A percentile compares a stretch with the other conserved stretches of the same genome.
Conservation (phyloP, 2,797 vertebrate genomes). For the Peromyscus eremicus region DNA sequence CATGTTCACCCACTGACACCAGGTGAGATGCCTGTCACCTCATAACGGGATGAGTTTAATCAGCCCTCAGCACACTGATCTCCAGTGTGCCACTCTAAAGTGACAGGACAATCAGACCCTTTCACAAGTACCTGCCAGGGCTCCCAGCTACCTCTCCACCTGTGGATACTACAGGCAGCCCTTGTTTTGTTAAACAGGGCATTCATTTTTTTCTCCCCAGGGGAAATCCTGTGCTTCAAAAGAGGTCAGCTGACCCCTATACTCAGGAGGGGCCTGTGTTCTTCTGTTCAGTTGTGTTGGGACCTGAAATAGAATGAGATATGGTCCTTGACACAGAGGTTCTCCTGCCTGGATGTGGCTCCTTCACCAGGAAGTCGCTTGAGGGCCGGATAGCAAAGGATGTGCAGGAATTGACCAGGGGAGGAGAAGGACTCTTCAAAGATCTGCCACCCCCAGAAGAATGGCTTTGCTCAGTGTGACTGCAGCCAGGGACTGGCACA, state of each 20-base stretch:
- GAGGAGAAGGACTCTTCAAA: background rate
- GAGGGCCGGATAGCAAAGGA: background rate
- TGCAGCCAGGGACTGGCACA: background rate
- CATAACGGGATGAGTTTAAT: background rate
- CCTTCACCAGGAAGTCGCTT: background rate
- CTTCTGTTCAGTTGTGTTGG: background rate
- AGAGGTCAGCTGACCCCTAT: background rate
- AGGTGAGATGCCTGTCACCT: background rate
- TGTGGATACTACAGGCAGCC: too few species aligned
- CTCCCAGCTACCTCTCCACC: background rate
- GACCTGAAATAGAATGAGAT: accelerated
- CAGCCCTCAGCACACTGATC: background rate
- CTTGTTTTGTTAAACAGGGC: background rate
- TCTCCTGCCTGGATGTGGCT: background rate
- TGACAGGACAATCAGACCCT: background rate
- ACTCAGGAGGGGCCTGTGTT: too few species aligned
- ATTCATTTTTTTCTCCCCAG: background rate
- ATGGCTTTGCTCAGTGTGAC: background rate
- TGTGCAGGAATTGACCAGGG: background rate
- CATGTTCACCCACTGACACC: background rate
- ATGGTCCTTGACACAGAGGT: background rate
- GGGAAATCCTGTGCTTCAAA: background rate
- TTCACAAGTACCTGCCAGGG: background rate
- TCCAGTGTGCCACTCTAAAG: background rate
- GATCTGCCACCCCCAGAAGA: accelerated